phyloP scores from a whole-genome alignment of 2,888 invertebrate species.

The Trissolcus brochymenae region DNA sequence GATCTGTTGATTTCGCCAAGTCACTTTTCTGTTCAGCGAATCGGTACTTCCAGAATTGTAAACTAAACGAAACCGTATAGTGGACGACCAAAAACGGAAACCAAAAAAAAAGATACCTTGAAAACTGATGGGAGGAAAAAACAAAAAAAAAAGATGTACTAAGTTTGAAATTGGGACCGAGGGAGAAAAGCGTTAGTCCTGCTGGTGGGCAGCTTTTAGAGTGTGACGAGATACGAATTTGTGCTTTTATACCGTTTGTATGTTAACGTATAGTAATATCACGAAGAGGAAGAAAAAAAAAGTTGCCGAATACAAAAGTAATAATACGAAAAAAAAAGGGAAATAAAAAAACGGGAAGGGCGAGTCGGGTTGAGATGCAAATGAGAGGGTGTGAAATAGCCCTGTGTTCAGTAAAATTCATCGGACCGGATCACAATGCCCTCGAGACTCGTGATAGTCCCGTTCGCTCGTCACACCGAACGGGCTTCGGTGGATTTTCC shows the following conservation, averaged over 20 bases:
- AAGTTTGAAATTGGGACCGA: slow-evolving; percentile 36
- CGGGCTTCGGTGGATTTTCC: slow-evolving; percentile 51
- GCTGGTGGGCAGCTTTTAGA: slow-evolving; percentile 59
- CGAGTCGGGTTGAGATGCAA: slow-evolving; percentile 6
- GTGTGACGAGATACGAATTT: slow-evolving; percentile 48
- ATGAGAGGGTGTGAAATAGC: background rate
- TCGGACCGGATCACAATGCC: slow-evolving; percentile 16
- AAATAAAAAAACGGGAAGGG: background rate
- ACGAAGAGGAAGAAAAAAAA: slow-evolving; percentile 7
- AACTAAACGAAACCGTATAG: slow-evolving; percentile 11
- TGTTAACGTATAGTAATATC: slow-evolving; percentile 27
- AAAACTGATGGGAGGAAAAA: background rate
- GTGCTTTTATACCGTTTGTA: slow-evolving; percentile 54
- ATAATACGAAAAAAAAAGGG: slow-evolving; percentile 6
- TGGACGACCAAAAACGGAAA: slow-evolving; percentile 10
- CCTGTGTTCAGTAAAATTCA: slow-evolving; percentile 11
- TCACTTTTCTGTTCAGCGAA: slow-evolving; percentile 37
- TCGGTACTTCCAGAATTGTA: slow-evolving; percentile 36
- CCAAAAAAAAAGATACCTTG: slow-evolving; percentile 6
- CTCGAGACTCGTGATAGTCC: slow-evolving; percentile 25
- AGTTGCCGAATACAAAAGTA: slow-evolving; percentile 11
- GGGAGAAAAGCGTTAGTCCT: slow-evolving; percentile 56
- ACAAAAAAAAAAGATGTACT: slow-evolving; percentile 1
- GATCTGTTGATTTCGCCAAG: slow-evolving; percentile 38
- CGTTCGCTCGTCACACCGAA: slow-evolving; percentile 37